phyloP scores from a whole-genome alignment of 2,797 vertebrate genomes.

The Gymnothorax reevesii region DNA sequence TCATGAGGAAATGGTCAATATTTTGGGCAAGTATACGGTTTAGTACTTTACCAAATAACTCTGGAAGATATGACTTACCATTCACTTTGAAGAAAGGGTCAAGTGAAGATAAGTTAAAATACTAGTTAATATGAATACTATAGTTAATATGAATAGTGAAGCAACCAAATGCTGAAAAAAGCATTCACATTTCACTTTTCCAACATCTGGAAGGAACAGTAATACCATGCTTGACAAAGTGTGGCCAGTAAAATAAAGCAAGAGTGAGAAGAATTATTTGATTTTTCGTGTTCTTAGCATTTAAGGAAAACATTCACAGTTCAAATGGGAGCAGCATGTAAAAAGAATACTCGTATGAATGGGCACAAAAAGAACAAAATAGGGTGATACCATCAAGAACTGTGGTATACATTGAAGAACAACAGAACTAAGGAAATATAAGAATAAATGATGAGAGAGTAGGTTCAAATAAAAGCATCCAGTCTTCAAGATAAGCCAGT shows the following conservation, averaged over 20 bases:
- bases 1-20: background rate
- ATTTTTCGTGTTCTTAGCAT: background rate
- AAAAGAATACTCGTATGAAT: background rate
- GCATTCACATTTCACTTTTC: background rate
- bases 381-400: background rate
- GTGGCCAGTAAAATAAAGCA: background rate
- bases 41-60: background rate
- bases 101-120: background rate
- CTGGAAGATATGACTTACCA: background rate
- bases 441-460: background rate
- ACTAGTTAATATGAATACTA: background rate
- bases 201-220: background rate
- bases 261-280: background rate
- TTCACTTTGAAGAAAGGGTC: background rate
- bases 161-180: background rate
- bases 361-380: background rate
- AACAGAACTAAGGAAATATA: background rate
- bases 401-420: background rate
- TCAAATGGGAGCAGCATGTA: background rate
- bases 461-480: background rate
- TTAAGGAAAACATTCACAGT: background rate
- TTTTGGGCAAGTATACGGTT: background rate
- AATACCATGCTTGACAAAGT: background rate
- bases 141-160: no score
- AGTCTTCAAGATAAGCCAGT: background rate